A percentile compares a stretch with the other conserved stretches of the same genome.
Conservation (phyloP, 1,140 invertebrate genomes). For the Aporrectodea caliginosa region DNA sequence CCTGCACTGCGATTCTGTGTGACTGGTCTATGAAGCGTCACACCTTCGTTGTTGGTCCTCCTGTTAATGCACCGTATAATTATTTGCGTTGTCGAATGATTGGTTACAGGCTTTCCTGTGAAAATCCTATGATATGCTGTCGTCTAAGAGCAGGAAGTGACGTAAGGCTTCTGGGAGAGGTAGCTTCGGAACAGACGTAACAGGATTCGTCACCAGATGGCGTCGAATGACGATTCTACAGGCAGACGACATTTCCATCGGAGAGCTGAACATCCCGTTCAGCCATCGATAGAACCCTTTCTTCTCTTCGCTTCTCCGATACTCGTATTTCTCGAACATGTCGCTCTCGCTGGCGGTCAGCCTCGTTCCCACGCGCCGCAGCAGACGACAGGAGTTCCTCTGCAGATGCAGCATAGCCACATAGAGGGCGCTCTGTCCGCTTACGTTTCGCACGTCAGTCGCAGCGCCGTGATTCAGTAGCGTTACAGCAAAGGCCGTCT, state of each 20-base stretch:
- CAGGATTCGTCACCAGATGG: not conserved
- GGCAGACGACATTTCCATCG: not conserved
- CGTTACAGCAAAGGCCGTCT: not conserved
- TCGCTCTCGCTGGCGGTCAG: not conserved
- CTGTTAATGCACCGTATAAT: too few relatives aligned
- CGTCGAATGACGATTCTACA: constrained; percentile 15
- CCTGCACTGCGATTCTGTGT: too few relatives aligned
- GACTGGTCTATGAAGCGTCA: too few relatives aligned
- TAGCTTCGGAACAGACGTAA: not conserved
- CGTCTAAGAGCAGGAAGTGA: not conserved
- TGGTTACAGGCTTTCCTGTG: too few relatives aligned
- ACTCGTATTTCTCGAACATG: constrained; percentile 11
- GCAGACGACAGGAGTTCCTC: not conserved
- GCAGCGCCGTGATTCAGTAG: constrained; percentile 17
- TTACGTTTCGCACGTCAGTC: not conserved
- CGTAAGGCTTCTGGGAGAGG: not conserved
- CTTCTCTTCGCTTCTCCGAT: constrained; percentile 10
- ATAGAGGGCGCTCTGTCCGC: constrained; percentile 21
- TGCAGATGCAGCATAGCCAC: constrained; percentile 3
- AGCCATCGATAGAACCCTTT: constrained; percentile 7
- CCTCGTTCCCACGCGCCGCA: not conserved
- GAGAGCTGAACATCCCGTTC: constrained; percentile 12
- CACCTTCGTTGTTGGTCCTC: too few relatives aligned
- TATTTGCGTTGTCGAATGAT: too few relatives aligned
- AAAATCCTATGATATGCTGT: too few relatives aligned